Evolutionary conservation across 2,888 invertebrate species (phyloP).

Genomic region (Folsomia candida): DNA sequence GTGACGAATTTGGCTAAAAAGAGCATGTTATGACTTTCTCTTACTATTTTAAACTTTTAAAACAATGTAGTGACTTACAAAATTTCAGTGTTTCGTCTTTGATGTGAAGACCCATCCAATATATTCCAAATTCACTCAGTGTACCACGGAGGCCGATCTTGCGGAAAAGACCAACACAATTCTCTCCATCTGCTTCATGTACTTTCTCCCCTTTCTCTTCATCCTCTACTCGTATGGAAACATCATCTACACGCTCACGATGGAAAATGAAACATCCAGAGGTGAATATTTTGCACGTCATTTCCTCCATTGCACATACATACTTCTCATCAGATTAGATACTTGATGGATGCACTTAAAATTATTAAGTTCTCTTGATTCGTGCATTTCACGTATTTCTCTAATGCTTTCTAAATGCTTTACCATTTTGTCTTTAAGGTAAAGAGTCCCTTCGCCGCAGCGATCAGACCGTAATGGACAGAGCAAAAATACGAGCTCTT

Average conservation of each 20-base stretch:
- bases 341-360: too few relatives aligned
- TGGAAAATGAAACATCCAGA: background rate
- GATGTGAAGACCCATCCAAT: constrained; percentile 67
- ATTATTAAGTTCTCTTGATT: too few relatives aligned
- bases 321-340: background rate
- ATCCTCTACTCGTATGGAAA: constrained; percentile 70
- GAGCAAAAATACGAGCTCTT: constrained; percentile 39
- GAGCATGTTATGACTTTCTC: too few relatives aligned
- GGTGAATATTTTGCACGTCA: too few relatives aligned
- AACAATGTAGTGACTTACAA: too few relatives aligned
- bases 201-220: constrained; percentile 69
- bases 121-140: constrained; percentile 67
- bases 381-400: too few relatives aligned
- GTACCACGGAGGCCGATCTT: constrained; percentile 66
- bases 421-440: background rate
- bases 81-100: constrained; percentile 73
- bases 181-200: constrained; percentile 69
- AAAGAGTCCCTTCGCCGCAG: constrained; percentile 36
- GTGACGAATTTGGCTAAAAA: too few relatives aligned
- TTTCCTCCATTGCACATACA: too few relatives aligned
- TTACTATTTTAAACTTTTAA: too few relatives aligned
- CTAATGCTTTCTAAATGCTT: too few relatives aligned
- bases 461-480: constrained; percentile 34
- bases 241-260: constrained; percentile 69
- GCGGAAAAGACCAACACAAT: constrained; percentile 69